A percentile compares a stretch with the other conserved stretches of the same genome.
Evolutionary conservation across 2,888 invertebrate genomes (phyloP).

Genomic region (Taenaris catops): DNA sequence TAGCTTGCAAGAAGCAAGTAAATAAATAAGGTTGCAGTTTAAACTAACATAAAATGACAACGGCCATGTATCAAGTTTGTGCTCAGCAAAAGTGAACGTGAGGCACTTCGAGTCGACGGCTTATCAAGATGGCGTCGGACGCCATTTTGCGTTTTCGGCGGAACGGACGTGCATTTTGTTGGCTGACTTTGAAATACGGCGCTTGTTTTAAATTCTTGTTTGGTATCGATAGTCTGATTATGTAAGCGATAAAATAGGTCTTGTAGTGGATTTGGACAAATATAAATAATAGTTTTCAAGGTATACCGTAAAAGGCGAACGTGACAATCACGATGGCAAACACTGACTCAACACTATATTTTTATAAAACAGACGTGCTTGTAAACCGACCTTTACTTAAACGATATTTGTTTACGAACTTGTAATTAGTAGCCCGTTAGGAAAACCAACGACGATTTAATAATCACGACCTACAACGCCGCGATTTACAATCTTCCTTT

Average conservation of each 20-base stretch:
- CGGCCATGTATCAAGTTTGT: slow-evolving; percentile 29
- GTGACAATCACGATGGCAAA: too few relatives aligned
- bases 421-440: too few relatives aligned
- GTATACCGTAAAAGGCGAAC: too few relatives aligned
- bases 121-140: slow-evolving; percentile 31
- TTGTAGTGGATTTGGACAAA: not conserved
- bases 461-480: too few relatives aligned
- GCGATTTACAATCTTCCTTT: too few relatives aligned
- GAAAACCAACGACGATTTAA: too few relatives aligned
- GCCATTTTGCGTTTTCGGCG: slow-evolving; percentile 24
- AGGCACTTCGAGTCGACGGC: slow-evolving; percentile 25
- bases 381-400: too few relatives aligned
- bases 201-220: slow-evolving; percentile 22
- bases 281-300: not conserved
- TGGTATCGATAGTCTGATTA: slow-evolving; percentile 19
- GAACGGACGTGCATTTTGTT: slow-evolving; percentile 23
- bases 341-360: too few relatives aligned
- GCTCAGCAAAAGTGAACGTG: slow-evolving; percentile 30
- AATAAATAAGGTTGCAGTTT: slow-evolving; percentile 26
- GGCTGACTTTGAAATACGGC: slow-evolving; percentile 22
- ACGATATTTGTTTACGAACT: too few relatives aligned
- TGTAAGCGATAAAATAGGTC: slow-evolving; percentile 13
- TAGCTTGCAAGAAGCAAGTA: slow-evolving; percentile 16
- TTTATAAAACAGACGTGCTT: too few relatives aligned
- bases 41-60: slow-evolving; percentile 31